phyloP scores from a whole-genome alignment of 2,797 vertebrate genomes.

The Echiichthys vipera region DNA sequence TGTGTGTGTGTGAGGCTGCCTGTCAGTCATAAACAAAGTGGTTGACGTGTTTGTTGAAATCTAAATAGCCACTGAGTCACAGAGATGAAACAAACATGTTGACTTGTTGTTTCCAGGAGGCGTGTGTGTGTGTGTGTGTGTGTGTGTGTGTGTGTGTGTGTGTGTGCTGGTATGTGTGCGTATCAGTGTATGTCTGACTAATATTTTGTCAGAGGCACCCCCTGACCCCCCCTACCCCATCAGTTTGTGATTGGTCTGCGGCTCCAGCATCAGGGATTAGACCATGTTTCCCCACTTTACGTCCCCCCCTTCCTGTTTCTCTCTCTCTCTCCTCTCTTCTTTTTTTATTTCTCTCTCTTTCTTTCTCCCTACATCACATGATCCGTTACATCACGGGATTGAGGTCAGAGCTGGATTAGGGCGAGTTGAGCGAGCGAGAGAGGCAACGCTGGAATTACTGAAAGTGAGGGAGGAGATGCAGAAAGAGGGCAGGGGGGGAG shows the following conservation, averaged over 20 bases:
- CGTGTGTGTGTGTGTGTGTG: constrained; percentile 15
- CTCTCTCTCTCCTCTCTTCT: constrained; percentile 46
- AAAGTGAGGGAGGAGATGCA: constrained; percentile 65
- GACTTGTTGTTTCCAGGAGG: constrained; percentile 67
- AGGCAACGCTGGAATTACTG: constrained; percentile 72
- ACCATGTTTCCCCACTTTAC: constrained; percentile 75
- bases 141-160: constrained; percentile 23
- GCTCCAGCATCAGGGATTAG: constrained; percentile 76
- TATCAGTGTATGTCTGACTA: constrained; percentile 42
- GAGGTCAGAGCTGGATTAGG: constrained; percentile 88
- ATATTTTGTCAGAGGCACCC: constrained; percentile 70
- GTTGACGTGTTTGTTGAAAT: constrained; percentile 40
- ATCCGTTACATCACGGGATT: constrained; percentile 89
- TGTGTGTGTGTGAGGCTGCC: background rate
- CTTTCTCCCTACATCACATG: constrained; percentile 79
- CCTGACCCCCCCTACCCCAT: constrained; percentile 41
- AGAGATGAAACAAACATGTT: constrained; percentile 77
- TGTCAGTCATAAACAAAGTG: constrained; percentile 28
- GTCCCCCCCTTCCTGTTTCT: constrained; percentile 48
- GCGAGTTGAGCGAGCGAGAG: constrained; percentile 56
- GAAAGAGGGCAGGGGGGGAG: constrained; percentile 9
- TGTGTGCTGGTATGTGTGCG: constrained; percentile 8
- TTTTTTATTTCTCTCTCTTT: constrained; percentile 49
- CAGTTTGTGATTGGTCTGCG: constrained; percentile 74
- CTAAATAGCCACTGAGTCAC: constrained; percentile 54